Base-by-base conservation (phyloP, 2,888 invertebrate species). In the Chouioia cunea region DNA sequence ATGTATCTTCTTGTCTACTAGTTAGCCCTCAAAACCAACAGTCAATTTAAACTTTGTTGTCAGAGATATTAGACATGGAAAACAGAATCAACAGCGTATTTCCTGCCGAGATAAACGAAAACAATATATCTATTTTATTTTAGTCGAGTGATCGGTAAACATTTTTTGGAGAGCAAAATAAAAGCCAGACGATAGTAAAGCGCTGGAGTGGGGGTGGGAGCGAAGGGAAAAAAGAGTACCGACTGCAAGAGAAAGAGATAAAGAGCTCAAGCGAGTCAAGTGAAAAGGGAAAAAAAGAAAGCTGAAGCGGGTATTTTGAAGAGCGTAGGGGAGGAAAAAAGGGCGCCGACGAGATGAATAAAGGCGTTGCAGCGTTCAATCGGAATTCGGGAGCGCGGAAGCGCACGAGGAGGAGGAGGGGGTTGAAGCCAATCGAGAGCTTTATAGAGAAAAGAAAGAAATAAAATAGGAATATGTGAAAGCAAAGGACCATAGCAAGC, bases 291-390 rank as follows among this genome's bases (percentile, higher is more conserved):
- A 22, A 48, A 20, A 20, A 12, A 18, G 18, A 43, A 14, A 52
- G 23, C 16, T 16, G 6, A 50, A 50, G 20, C 50, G 50, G 50
- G 36, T 10, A 36, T 36, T 36, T 36, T 36, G 36, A 36, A 36
- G 36, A 36, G 36, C 36, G 36, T 10, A 8, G n/a, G 27, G 27
- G 23, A 54, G n/a, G 54, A 18, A 54, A 27, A 53, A 53, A 54
- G 23, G 14, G 54, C n/a, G 15, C n/a, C 62, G 52, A 48, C 18
- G 63, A 50, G 53, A 68, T 52, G 60, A 65, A 69, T 72, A 69
- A 72, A 64, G 68, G 65, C 57, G 52, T 18, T 58, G 66, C 44
- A 52, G 48, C 64, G 63, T 71, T 71, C 58, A 66, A 66, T 71
- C 62, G 66, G 62, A 57, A 71, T 66, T 71, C 71, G 47, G 47